Evolutionary conservation across 2,888 invertebrate genomes (phyloP), one percentile per base, ranked within the genome.

Genomic region (Lobophora halterata): DNA sequence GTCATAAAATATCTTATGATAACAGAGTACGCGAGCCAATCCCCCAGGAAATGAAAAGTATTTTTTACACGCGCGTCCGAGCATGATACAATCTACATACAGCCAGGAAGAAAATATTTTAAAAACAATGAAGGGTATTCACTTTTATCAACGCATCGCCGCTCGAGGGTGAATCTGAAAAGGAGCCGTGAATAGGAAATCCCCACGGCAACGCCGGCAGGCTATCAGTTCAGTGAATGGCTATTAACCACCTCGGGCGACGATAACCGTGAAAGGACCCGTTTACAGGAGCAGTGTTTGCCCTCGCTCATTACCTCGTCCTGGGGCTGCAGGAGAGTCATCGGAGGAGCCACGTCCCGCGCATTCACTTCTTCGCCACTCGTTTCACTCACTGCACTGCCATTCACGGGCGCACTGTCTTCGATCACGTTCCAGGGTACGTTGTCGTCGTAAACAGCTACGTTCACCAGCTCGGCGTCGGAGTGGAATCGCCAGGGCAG

Each of bases 401-500:
- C 60, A 59, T 73, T 70, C 67, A 71, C 71, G 52, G 66, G 17
- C 30, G 52, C 43, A 49, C 65, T 58, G 58, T 65, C 76, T 64
- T 88, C 88, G 61, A 82, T 79, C 52, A 69, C 71, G 58, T 81
- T 77, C 89, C 88, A 88, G 65, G 88, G 86, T 65, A 83, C 88
- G 60, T 88, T 79, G 48, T 87, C 81, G 58, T 89, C 86, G 75
- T 81, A 89, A 66, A 81, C 88, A 50, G 74, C 79, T 49, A 88
- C 88, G 72, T 87, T 89, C 70, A 85, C 69, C 69, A 83, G 60
- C 65, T 75, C 72, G 56, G 83, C 76, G 49, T 90, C 90, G 53
- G 78, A 66, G 60, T 88, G 88, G 71, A 88, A 89, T 72, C 88
- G 79, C 89, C 89, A 88, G 49, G 85, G 88, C 47, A 77, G 65